Conservation (phyloP, 2,888 invertebrate species). For the Callyntrura sp. region DNA sequence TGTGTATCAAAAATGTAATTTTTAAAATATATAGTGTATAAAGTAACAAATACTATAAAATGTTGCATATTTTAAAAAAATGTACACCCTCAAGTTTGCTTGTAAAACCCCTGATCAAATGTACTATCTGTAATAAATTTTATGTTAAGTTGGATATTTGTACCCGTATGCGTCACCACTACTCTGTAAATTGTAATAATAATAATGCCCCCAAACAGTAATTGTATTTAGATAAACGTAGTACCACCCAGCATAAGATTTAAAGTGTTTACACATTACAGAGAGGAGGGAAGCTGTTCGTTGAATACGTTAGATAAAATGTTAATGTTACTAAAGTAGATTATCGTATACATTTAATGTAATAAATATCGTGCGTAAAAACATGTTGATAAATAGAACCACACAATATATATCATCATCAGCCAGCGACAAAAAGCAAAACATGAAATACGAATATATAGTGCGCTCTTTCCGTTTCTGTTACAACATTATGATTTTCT, state of each 20-base stretch:
- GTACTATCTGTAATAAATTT: slow-evolving; percentile 13
- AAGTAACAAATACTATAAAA: neutral
- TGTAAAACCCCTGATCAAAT: neutral
- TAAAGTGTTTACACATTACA: neutral
- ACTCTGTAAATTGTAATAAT: neutral
- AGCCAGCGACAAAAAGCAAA: neutral
- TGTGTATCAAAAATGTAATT: slow-evolving; percentile 36
- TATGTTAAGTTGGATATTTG: slow-evolving; percentile 5
- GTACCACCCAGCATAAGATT: neutral
- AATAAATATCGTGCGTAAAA: slow-evolving; percentile 15
- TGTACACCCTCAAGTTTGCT: slow-evolving; percentile 28
- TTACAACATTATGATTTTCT: slow-evolving; percentile 14
- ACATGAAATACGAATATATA: slow-evolving; percentile 5
- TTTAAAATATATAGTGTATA: slow-evolving; percentile 12
- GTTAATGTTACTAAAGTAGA: slow-evolving; percentile 4
- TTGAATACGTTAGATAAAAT: neutral
- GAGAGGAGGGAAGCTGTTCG: neutral
- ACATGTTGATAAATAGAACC: slow-evolving; percentile 4
- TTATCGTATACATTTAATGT: neutral
- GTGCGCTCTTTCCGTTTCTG: slow-evolving; percentile 4
- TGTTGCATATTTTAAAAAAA: neutral
- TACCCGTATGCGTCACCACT: neutral
- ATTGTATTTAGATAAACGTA: neutral
- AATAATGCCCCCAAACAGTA: neutral
- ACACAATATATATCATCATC: slow-evolving; percentile 42